These are phyloP conservation scores for Lordiphosa collinella DNA, from an alignment of 1,140 invertebrate species.

Conservation along the genomic window DNA sequence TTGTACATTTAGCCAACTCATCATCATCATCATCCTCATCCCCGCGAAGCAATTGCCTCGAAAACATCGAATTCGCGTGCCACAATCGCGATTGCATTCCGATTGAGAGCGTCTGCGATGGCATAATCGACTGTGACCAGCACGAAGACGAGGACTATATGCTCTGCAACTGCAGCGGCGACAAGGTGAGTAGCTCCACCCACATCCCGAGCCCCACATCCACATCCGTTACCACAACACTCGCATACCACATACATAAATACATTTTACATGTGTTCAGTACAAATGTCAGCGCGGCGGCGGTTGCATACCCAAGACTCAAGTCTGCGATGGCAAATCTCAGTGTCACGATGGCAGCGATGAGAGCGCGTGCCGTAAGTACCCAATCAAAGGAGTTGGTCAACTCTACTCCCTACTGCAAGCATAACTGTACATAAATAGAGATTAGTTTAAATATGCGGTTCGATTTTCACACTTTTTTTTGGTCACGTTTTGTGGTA, in stretches of 20 bases:
- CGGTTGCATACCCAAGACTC: constrained; percentile 80
- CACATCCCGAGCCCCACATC: not conserved
- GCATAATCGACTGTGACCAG: constrained; percentile 88
- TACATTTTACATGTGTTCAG: constrained; percentile 40
- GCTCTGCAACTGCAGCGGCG: constrained; percentile 79
- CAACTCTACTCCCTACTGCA: no score
- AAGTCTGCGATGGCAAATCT: constrained; percentile 84
- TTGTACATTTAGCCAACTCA: constrained; percentile 44
- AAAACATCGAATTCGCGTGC: constrained; percentile 81
- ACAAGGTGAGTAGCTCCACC: constrained; percentile 65
- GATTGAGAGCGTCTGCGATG: constrained; percentile 86
- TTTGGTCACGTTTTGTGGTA: no score
- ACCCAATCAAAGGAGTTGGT: constrained; percentile 1
- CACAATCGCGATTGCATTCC: constrained; percentile 81
- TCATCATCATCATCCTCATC: constrained; percentile 12
- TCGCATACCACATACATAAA: constrained; percentile 6
- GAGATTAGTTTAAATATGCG: no score
- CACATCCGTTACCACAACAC: not conserved
- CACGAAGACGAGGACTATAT: constrained; percentile 87
- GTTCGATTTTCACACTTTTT: no score
- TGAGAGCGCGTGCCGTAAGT: constrained; percentile 84
- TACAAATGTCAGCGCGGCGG: constrained; percentile 79
- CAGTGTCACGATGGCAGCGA: constrained; percentile 89
- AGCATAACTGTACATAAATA: no score
- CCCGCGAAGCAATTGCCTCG: constrained; percentile 54